Evolutionary conservation across 2,888 invertebrate species (phyloP).

Genomic region (Drosophila ezoana): DNA sequence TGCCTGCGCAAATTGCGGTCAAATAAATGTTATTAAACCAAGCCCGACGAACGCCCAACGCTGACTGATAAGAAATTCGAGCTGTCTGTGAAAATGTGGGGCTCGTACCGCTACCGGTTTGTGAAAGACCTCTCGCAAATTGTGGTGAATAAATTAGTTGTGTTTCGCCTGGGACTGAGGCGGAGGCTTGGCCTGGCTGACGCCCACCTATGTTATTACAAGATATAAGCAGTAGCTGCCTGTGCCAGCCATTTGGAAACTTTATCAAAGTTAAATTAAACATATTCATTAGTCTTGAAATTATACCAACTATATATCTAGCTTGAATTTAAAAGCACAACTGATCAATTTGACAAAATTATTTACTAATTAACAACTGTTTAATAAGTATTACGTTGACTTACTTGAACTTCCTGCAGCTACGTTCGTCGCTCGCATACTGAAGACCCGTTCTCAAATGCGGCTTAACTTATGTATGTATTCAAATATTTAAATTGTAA

Average conservation of each 20-base stretch:
- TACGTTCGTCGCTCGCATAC: slow-evolving; percentile 6
- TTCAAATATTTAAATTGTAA: slow-evolving; percentile 39
- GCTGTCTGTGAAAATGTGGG: slow-evolving; percentile 1
- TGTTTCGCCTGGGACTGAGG: not conserved
- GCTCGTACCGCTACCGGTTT: slow-evolving; percentile 27
- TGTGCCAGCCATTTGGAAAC: not conserved
- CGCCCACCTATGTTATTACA: not conserved
- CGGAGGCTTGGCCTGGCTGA: not conserved
- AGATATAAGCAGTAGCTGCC: slow-evolving; percentile 4
- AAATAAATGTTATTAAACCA: slow-evolving; percentile 66
- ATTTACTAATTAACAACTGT: not conserved
- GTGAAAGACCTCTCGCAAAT: not conserved
- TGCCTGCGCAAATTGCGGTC: slow-evolving; percentile 54
- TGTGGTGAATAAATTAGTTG: slow-evolving; percentile 11
- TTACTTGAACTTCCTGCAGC: slow-evolving; percentile 8
- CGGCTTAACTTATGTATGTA: slow-evolving; percentile 12
- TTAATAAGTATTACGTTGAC: not conserved
- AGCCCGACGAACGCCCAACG: slow-evolving; percentile 33
- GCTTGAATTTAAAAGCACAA: not conserved
- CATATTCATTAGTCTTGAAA: slow-evolving; percentile 10
- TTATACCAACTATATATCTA: slow-evolving; percentile 1
- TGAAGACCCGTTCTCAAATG: slow-evolving; percentile 21
- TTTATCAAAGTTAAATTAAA: not conserved
- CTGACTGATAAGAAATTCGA: slow-evolving; percentile 66
- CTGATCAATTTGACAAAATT: slow-evolving; percentile 1